Evolutionary conservation across 2,113 vertebrate genomes (phyloP).

Genomic region (Triplophysa siluroides): DNA sequence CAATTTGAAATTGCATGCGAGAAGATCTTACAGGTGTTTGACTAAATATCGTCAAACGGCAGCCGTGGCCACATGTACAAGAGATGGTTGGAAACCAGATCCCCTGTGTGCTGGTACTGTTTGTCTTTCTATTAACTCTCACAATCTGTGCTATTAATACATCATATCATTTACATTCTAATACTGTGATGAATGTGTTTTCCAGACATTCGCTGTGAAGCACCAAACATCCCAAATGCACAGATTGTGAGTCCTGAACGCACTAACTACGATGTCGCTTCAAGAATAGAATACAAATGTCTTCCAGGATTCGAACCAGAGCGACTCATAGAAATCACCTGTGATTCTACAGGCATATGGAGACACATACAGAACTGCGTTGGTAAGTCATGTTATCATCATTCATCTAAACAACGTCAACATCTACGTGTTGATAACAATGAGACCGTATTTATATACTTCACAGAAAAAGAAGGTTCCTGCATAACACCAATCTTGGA

Average conservation of each 20-base stretch:
- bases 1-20: too few species aligned
- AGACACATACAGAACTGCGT: not conserved
- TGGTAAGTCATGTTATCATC: not conserved
- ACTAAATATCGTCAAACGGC: too few species aligned
- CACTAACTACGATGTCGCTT: not conserved
- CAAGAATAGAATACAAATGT: too few species aligned
- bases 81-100: too few species aligned
- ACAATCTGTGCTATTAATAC: not conserved
- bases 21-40: too few species aligned
- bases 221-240: not conserved
- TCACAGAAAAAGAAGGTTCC: not conserved
- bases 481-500: fast-evolving
- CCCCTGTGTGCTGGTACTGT: too few species aligned
- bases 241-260: not conserved
- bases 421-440: too few species aligned
- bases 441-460: not conserved
- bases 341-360: too few species aligned
- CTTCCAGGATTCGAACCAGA: too few species aligned
- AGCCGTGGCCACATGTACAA: too few species aligned
- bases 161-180: not conserved
- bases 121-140: too few species aligned
- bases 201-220: not conserved
- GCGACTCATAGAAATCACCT: too few species aligned
- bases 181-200: not conserved
- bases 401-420: not conserved